These are phyloP conservation scores for Ischnura elegans DNA, from an alignment of 2,888 invertebrate genomes.

Conservation along the genomic window DNA sequence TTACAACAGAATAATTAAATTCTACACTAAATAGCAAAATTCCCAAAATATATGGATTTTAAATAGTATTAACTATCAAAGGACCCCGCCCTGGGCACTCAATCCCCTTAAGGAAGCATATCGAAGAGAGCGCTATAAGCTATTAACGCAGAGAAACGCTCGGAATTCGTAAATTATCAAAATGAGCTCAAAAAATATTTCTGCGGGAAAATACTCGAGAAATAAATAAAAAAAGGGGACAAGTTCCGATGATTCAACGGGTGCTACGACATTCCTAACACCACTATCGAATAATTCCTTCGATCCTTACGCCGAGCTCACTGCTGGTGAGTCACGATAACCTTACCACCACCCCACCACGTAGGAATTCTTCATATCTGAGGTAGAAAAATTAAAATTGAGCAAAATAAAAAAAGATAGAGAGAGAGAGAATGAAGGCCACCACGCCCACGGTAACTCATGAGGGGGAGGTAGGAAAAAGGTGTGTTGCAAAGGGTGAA, in stretches of 20 bases:
- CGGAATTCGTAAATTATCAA: too few species aligned
- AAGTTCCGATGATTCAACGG: background rate
- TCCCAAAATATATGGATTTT: too few species aligned
- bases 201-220: too few species aligned
- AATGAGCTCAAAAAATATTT: too few species aligned
- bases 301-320: background rate
- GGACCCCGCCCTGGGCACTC: too few species aligned
- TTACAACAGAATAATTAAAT: too few species aligned
- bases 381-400: background rate
- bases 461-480: background rate
- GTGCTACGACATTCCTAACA: background rate
- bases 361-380: background rate
- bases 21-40: too few species aligned
- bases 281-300: background rate
- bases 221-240: too few species aligned
- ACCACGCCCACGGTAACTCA: slow-evolving; percentile 58
- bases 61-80: too few species aligned
- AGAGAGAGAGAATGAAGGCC: background rate
- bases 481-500: background rate
- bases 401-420: background rate
- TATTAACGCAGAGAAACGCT: too few species aligned
- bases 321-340: slow-evolving; percentile 46
- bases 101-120: too few species aligned
- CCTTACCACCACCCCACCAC: background rate
- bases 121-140: too few species aligned